Conservation (phyloP, 2,797 vertebrate genomes). For the Coilia nasus region DNA sequence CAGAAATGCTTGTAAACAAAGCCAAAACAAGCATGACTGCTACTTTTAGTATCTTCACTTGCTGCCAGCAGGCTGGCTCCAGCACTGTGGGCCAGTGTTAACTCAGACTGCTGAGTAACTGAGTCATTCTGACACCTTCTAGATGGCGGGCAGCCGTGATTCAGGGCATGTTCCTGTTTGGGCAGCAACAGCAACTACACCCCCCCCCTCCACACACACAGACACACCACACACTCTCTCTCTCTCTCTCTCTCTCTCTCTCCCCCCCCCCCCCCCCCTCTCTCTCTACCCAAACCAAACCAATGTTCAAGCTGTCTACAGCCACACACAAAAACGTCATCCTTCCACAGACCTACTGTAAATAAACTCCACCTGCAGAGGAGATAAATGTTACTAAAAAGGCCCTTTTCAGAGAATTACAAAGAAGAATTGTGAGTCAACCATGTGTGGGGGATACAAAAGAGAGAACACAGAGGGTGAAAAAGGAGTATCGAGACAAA, state of each 20-base stretch:
- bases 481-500: background rate
- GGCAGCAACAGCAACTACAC: conserved; percentile 32
- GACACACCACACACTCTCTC: too few relatives aligned
- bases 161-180: conserved; percentile 43
- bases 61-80: conserved; percentile 1
- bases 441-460: background rate
- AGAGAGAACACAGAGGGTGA: background rate
- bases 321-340: background rate
- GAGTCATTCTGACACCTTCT: conserved; percentile 39
- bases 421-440: background rate
- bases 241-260: background rate
- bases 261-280: background rate
- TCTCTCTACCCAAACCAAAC: background rate
- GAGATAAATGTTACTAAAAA: conserved; percentile 6
- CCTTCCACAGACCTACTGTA: background rate
- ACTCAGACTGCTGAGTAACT: conserved; percentile 3
- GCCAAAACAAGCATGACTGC: background rate
- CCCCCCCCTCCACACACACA: background rate
- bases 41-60: conserved; percentile 16
- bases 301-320: background rate
- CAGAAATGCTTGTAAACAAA: conserved; percentile 10
- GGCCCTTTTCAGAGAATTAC: background rate
- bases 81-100: background rate
- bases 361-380: background rate
- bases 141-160: conserved; percentile 40